Evolutionary conservation across 2,888 invertebrate genomes (phyloP).

Genomic region (Drosophila mimica): DNA sequence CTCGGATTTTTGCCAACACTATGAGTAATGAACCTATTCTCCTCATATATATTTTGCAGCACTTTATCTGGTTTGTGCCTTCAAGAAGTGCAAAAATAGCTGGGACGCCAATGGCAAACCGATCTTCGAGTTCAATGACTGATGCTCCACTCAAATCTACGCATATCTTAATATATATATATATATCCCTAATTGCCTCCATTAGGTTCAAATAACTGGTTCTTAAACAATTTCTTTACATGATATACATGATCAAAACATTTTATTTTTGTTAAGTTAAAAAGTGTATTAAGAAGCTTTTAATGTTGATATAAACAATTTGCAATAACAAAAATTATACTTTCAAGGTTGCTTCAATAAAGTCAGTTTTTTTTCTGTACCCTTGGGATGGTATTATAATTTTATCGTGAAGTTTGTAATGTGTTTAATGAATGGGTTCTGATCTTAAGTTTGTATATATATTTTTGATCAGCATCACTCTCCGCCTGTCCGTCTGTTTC

Average conservation of each 20-base stretch:
- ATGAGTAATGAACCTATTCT: background rate
- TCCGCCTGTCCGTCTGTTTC: background rate
- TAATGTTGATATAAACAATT: constrained; percentile 6
- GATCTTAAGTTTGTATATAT: no score
- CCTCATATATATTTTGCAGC: constrained; percentile 86
- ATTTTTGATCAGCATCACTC: no score
- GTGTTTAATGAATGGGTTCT: no score
- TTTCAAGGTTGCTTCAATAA: background rate
- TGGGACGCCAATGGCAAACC: constrained; percentile 72
- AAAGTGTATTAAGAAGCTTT: constrained; percentile 7
- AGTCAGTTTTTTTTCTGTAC: background rate
- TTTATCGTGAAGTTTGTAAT: no score
- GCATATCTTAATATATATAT: background rate
- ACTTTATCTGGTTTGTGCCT: constrained; percentile 93
- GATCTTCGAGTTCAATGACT: constrained; percentile 67
- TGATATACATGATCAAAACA: constrained; percentile 43
- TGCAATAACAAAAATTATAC: background rate
- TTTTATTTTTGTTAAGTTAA: constrained; percentile 14
- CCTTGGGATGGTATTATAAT: no score
- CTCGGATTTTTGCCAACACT: background rate
- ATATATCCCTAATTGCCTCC: constrained; percentile 1
- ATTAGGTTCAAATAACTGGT: constrained; percentile 8
- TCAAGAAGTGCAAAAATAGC: constrained; percentile 88
- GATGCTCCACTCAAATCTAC: constrained; percentile 13
- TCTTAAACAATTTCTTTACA: constrained; percentile 7